A percentile compares a stretch with the other conserved stretches of the same genome.
Evolutionary conservation across 2,888 invertebrate species (phyloP).

Genomic region (Callyntrura guangdongensis): DNA sequence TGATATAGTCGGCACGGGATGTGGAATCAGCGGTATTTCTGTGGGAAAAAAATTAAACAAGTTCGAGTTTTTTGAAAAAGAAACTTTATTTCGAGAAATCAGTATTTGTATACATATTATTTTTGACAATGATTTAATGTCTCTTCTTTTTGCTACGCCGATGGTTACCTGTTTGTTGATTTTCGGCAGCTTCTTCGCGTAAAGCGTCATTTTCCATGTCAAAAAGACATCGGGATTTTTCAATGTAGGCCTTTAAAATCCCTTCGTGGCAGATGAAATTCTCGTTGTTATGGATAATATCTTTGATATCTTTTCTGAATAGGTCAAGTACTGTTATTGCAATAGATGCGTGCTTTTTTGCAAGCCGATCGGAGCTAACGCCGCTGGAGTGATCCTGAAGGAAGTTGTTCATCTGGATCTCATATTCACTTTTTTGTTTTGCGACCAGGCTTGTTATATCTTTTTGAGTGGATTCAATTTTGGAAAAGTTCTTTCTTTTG

Average conservation of each 20-base stretch:
- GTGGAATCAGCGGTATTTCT: too few species aligned
- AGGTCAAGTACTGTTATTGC: neutral
- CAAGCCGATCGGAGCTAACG: neutral
- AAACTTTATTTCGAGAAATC: too few species aligned
- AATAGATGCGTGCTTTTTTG: neutral
- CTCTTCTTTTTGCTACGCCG: too few species aligned
- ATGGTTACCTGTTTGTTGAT: too few species aligned
- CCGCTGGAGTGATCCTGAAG: neutral
- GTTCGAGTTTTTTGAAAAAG: too few species aligned
- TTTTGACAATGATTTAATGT: too few species aligned
- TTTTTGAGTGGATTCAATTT: too few species aligned
- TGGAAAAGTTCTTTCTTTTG: too few species aligned
- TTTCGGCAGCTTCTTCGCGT: too few species aligned
- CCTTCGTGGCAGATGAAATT: neutral
- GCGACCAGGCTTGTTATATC: neutral
- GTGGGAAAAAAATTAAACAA: too few species aligned
- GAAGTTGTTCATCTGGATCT: neutral
- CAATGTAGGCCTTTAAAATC: neutral
- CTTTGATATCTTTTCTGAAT: neutral
- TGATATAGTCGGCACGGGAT: too few species aligned
- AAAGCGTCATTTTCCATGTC: neutral
- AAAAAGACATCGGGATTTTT: neutral
- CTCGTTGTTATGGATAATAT: neutral
- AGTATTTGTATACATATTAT: too few species aligned
- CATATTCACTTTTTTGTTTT: conserved; percentile 1